Percentiles rank a stretch among this genome's conserved stretches.
Evolutionary conservation across 2,113 vertebrate species (phyloP).

Genomic region (Xiphophorus maculatus): DNA sequence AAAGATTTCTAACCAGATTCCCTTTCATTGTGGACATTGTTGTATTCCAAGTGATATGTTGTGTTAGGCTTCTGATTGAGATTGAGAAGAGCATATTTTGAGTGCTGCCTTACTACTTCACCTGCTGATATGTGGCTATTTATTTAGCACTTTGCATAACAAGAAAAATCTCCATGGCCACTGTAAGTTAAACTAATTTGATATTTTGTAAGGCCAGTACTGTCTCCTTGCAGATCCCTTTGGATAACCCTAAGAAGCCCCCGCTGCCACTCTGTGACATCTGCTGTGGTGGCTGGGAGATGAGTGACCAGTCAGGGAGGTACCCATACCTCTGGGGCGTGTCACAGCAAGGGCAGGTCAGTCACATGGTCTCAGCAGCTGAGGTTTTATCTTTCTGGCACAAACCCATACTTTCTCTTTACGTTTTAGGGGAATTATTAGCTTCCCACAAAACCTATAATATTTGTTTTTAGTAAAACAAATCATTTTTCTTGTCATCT

Average conservation of each 20-base stretch:
- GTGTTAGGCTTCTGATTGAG: no score
- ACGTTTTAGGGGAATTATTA: neutral
- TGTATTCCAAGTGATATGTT: no score
- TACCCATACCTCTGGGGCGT: slow-evolving; percentile 92
- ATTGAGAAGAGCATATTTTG: neutral
- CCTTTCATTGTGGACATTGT: neutral
- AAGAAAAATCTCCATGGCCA: neutral
- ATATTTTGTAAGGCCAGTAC: neutral
- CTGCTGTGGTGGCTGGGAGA: slow-evolving; percentile 92
- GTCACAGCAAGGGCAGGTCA: slow-evolving; percentile 93
- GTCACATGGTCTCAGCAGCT: neutral
- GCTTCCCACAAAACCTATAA: neutral
- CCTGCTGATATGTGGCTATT: neutral
- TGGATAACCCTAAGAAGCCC: slow-evolving; percentile 78
- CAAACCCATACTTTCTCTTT: neutral
- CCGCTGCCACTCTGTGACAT: slow-evolving; percentile 90
- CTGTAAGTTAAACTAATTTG: neutral
- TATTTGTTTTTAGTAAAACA: no score
- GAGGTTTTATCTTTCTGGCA: neutral
- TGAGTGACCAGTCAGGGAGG: slow-evolving; percentile 87
- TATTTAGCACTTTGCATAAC: neutral
- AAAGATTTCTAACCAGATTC: no score
- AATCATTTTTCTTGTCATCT: no score
- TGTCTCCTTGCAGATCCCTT: slow-evolving; percentile 68
- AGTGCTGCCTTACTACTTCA: neutral